Percentiles rank a stretch among this genome's conserved stretches.
phyloP scores from a whole-genome alignment of 2,888 invertebrate species.

The Thymelicus acteon region DNA sequence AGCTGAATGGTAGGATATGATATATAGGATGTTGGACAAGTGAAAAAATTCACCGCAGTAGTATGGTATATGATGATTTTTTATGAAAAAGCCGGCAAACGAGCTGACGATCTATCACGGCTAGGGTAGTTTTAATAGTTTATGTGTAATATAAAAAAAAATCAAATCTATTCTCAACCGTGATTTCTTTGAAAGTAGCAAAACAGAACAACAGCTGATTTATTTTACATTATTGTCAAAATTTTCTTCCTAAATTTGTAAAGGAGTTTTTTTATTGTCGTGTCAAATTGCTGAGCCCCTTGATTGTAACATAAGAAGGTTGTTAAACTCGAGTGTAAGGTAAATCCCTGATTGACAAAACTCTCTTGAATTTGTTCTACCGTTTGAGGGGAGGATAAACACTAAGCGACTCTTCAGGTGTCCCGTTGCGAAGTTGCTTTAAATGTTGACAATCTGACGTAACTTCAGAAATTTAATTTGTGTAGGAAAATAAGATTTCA shows the following conservation, averaged over 20 bases:
- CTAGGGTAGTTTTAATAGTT: too few species aligned
- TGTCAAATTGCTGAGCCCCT: constrained; percentile 71
- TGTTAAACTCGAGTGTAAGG: constrained; percentile 75
- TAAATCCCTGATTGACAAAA: constrained; percentile 81
- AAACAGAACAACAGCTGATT: background rate
- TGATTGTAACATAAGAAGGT: constrained; percentile 77
- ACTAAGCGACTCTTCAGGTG: constrained; percentile 56
- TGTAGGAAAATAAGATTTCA: constrained; percentile 9
- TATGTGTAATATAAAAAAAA: too few species aligned
- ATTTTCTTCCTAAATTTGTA: constrained; percentile 23
- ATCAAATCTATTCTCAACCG: too few species aligned
- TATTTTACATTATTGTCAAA: constrained; percentile 2
- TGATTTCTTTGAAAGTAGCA: too few species aligned
- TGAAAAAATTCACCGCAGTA: too few species aligned
- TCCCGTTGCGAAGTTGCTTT: constrained; percentile 62
- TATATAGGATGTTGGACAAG: too few species aligned
- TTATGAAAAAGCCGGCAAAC: too few species aligned
- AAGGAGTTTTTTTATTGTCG: constrained; percentile 52
- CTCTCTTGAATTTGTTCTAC: constrained; percentile 57
- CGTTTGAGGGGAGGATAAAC: constrained; percentile 64
- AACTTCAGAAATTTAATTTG: constrained; percentile 29
- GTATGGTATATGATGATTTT: too few species aligned
- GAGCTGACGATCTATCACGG: too few species aligned
- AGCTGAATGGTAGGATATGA: too few species aligned
- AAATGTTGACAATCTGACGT: constrained; percentile 47